A percentile compares a stretch with the other conserved stretches of the same genome.
These are phyloP conservation scores for Parnassius apollo DNA, from an alignment of 2,888 invertebrate genomes.

Conservation along the genomic window DNA sequence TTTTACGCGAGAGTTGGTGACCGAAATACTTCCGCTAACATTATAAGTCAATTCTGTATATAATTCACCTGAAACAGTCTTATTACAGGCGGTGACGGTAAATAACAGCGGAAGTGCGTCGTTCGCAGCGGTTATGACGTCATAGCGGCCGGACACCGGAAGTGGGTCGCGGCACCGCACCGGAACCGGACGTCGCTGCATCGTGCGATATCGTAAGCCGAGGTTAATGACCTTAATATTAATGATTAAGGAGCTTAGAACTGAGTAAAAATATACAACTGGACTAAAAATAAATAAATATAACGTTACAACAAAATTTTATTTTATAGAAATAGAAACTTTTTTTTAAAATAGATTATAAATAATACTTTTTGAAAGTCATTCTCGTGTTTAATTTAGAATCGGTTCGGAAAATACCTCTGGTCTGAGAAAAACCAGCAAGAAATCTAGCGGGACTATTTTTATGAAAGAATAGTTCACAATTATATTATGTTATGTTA, in stretches of 20 bases:
- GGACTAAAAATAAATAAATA: slow-evolving; percentile 40
- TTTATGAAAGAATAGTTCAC: no score
- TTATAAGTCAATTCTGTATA: no score
- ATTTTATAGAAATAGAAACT: no score
- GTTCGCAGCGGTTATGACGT: slow-evolving; percentile 67
- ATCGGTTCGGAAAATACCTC: no score
- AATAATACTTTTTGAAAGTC: no score
- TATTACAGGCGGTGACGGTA: slow-evolving; percentile 28
- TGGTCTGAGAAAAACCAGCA: no score
- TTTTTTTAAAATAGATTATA: no score
- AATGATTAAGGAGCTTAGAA: slow-evolving; percentile 28
- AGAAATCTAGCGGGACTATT: no score
- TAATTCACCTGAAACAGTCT: slow-evolving; percentile 9
- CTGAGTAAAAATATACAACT: slow-evolving; percentile 30
- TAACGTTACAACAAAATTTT: not conserved
- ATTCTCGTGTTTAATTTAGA: no score
- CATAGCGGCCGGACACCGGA: slow-evolving; percentile 66
- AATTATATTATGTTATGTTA: no score
- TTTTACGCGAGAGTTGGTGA: no score
- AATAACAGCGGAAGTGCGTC: slow-evolving; percentile 65
- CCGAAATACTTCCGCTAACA: no score
- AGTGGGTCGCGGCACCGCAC: slow-evolving; percentile 62
- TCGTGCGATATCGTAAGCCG: slow-evolving; percentile 57
- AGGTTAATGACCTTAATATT: slow-evolving; percentile 61
- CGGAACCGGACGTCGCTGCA: slow-evolving; percentile 69